A percentile compares a stretch with the other conserved stretches of the same genome.
Conservation (phyloP, 2,797 vertebrate species). For the Pangasius mekongensis region DNA sequence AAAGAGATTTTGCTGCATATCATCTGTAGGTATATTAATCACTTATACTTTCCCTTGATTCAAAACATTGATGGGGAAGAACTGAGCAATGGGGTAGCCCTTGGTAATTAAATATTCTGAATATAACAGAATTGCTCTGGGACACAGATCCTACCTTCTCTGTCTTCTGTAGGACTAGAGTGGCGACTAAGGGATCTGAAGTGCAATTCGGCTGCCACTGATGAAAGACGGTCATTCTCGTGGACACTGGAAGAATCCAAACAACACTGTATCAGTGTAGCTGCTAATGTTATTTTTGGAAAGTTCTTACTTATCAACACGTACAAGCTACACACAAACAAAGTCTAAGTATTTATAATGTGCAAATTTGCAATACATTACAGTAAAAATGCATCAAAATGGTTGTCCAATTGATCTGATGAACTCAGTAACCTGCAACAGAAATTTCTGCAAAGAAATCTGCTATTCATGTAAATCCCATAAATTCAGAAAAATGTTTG, state of each 20-base stretch:
- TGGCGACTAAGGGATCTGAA: conserved; percentile 97
- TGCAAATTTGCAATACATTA: background rate
- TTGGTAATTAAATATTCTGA: background rate
- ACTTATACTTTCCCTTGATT: background rate
- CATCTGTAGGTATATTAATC: background rate
- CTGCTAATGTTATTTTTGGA: background rate
- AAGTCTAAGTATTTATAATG: background rate
- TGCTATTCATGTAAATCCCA: background rate
- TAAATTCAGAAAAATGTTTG: background rate
- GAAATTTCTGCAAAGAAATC: background rate
- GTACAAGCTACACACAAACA: background rate
- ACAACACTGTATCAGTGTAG: background rate
- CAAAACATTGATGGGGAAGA: background rate
- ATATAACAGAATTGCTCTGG: background rate
- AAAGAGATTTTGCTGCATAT: background rate
- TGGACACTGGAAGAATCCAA: conserved; percentile 76
- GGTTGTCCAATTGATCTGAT: background rate
- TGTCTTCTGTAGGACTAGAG: conserved; percentile 96
- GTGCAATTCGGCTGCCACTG: conserved; percentile 90
- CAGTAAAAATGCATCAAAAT: background rate
- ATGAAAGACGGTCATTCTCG: conserved; percentile 94
- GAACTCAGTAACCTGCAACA: background rate
- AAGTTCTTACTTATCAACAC: background rate
- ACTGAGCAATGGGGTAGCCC: background rate
- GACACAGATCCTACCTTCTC: conserved; percentile 82